Conservation (phyloP, 2,113 vertebrate species). For the Benitochromis conjunctus region DNA sequence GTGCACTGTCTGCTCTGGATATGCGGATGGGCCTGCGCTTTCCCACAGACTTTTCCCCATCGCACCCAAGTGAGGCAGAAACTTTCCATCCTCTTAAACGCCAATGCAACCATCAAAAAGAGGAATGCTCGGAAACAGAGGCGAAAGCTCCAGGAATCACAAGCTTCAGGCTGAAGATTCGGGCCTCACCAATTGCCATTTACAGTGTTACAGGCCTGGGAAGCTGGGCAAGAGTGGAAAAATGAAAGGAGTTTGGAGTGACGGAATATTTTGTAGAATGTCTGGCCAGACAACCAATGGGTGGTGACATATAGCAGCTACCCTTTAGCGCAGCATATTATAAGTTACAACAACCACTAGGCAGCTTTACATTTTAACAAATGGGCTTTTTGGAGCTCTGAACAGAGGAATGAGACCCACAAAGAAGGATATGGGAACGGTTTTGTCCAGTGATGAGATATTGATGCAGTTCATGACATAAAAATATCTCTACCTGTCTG, state of each 20-base stretch:
- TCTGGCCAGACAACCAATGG: conserved; percentile 47
- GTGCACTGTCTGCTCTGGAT: conserved; percentile 19
- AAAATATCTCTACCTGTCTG: neutral
- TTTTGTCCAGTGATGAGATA: neutral
- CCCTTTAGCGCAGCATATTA: conserved; percentile 18
- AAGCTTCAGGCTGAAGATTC: conserved; percentile 49
- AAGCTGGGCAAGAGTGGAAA: conserved; percentile 52
- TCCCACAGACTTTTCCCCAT: conserved; percentile 52
- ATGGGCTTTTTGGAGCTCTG: neutral
- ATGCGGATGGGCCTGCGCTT: conserved; percentile 32
- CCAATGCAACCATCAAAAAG: conserved; percentile 56
- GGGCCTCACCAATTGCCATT: conserved; percentile 52
- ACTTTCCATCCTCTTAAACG: conserved; percentile 67
- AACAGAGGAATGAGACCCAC: neutral
- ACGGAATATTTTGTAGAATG: conserved; percentile 37
- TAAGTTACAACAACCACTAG: conserved; percentile 10
- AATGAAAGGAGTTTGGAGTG: conserved; percentile 29
- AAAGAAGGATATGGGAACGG: neutral
- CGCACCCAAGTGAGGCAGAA: conserved; percentile 64
- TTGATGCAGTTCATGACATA: neutral
- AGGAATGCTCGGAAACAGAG: conserved; percentile 62
- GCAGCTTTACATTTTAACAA: neutral
- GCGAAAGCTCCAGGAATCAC: conserved; percentile 67
- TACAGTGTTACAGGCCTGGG: conserved; percentile 53
- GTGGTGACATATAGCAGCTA: conserved; percentile 29